Evolutionary conservation across 2,888 invertebrate genomes (phyloP).

Genomic region (Sinopyrophorus schimmeli): DNA sequence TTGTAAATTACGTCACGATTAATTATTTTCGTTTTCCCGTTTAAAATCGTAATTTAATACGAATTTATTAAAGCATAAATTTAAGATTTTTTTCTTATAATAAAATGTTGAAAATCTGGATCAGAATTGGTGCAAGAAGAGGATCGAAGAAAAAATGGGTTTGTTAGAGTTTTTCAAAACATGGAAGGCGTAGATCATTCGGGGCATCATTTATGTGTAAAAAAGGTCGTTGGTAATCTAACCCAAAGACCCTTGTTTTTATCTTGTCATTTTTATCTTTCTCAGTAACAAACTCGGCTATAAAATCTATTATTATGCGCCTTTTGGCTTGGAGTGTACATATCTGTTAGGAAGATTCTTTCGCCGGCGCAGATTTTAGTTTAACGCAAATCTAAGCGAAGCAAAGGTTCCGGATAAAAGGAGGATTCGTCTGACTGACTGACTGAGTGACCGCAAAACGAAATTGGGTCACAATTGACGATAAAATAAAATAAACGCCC

Average conservation of each 20-base stretch:
- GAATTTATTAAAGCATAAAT: too few species aligned
- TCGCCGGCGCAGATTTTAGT: constrained; percentile 7
- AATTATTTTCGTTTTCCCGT: too few species aligned
- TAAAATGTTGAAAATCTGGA: too few species aligned
- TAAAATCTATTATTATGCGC: constrained; percentile 13
- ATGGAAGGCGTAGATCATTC: constrained; percentile 12
- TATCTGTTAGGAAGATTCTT: constrained; percentile 9
- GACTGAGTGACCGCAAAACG: constrained; percentile 26
- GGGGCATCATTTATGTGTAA: constrained; percentile 19
- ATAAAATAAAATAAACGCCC: constrained; percentile 32
- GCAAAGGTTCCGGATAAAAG: constrained; percentile 11
- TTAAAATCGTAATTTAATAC: too few species aligned
- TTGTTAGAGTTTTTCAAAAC: too few species aligned
- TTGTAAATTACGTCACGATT: too few species aligned
- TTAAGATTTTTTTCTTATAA: too few species aligned
- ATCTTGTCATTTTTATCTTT: constrained; percentile 16
- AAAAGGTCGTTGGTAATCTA: constrained; percentile 16
- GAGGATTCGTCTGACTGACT: constrained; percentile 20
- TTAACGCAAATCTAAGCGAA: constrained; percentile 24
- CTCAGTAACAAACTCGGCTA: constrained; percentile 13
- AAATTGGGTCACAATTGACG: constrained; percentile 30
- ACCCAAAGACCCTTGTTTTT: constrained; percentile 19
- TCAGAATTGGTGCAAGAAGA: too few species aligned
- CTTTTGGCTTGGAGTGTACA: not conserved
- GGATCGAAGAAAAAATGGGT: too few species aligned